Conservation (phyloP, 2,888 invertebrate genomes). For the Acronicta psi region DNA sequence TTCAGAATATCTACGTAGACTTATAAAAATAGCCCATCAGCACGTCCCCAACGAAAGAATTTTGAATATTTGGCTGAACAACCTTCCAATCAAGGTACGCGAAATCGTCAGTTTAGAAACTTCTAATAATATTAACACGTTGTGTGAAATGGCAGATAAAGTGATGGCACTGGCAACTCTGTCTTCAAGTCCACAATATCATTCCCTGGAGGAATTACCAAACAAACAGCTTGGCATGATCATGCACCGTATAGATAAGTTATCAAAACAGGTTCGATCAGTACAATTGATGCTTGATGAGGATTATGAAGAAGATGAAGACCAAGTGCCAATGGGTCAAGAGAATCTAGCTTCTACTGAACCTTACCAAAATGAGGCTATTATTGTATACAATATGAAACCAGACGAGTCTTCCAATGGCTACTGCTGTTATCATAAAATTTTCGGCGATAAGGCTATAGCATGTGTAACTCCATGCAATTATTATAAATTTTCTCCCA, state of each 20-base stretch:
- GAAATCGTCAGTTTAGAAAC: constrained; percentile 24
- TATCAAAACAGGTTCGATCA: constrained; percentile 22
- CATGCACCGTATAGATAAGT: constrained; percentile 13
- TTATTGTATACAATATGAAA: not conserved
- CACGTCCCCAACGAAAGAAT: constrained; percentile 22
- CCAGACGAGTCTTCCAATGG: not conserved
- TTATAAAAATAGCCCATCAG: constrained; percentile 18
- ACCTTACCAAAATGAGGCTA: not conserved
- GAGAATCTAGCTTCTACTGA: not conserved
- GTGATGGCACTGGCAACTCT: constrained; percentile 11
- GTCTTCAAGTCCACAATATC: not conserved
- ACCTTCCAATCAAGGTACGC: constrained; percentile 34
- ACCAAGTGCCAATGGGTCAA: not conserved
- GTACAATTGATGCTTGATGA: constrained; percentile 13
- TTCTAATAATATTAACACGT: constrained; percentile 17
- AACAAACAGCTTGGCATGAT: constrained; percentile 15
- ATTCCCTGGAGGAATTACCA: not conserved
- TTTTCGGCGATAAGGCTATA: constrained; percentile 9
- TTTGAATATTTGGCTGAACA: constrained; percentile 34
- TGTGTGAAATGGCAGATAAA: constrained; percentile 37
- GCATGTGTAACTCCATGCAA: constrained; percentile 17
- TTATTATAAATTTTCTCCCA: not conserved
- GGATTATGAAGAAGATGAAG: not conserved
- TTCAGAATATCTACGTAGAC: constrained; percentile 31
- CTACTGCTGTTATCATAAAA: constrained; percentile 26